Base-by-base conservation (phyloP, 2,113 vertebrate genomes). In the Rhinoderma darwinii region DNA sequence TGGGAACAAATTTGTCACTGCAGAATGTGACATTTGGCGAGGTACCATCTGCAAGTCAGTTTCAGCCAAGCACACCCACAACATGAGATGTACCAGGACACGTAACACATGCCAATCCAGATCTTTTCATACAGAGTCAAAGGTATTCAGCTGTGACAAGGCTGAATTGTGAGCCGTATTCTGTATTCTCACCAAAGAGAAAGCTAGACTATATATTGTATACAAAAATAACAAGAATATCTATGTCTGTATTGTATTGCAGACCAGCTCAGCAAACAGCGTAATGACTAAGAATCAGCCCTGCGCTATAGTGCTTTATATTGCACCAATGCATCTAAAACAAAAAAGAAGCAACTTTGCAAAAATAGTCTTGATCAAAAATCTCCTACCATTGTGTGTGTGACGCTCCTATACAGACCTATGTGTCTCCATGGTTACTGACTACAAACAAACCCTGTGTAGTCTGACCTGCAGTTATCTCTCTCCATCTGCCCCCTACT, bases 1-100 rank as follows among this genome's bases (percentile, higher is more conserved):
- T 44, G 61, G 39, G 39, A 73, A 35, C 10, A 2, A 22, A 72
- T 39, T 27, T 51, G 44, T 51, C 43, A 30, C 54, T 73, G 63
- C 41, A 51, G 20, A 83, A 72, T 72, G 44, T 83, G 66, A 83
- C 82, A 72, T 83, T 54, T 83, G 66, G 70, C 32, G 44, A 51
- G 25, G 66, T 15, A 73, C 63, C 82, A 83, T 83, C 82, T 83
- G 82, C 44, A 70, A n/a, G 30, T 73, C 43, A 83, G 27, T 72
- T 51, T 54, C 18, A 83, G 82, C 82, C 82, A 83, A 83, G 44
- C 44, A 72, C 82, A 10, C 63, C 82, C 82, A 72, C 81, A 27
- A 25, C 68, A 12, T 22, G n/a, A 41, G 41, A 66, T 66, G 80
- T 44, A 32, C 80, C 61, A 81, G 78, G 32, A 73, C 66, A 70